Evolutionary conservation across 2,113 vertebrate genomes (phyloP).

Genomic region (Mustela nigripes): DNA sequence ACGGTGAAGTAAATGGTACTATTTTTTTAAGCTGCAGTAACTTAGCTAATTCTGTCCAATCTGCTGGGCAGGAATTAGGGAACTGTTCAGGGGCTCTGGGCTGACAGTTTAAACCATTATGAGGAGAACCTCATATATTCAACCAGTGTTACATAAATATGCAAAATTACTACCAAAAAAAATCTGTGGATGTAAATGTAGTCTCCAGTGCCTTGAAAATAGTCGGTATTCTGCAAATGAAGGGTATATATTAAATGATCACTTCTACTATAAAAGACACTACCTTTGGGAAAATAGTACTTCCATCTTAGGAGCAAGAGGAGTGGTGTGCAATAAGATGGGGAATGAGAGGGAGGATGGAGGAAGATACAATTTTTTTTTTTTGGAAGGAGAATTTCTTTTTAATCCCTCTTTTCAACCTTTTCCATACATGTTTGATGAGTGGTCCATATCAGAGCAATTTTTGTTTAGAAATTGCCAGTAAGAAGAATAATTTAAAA

Average conservation of each 20-base stretch:
- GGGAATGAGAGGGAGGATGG: not conserved
- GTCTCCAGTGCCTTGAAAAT: not conserved
- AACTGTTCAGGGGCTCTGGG: not conserved
- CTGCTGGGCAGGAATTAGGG: not conserved
- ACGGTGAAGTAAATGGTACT: not conserved
- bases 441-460: not conserved
- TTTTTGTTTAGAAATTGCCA: not conserved
- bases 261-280: not conserved
- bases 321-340: not conserved
- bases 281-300: not conserved
- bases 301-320: not conserved
- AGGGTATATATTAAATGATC: not conserved
- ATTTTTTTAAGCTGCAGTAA: not conserved
- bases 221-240: not conserved
- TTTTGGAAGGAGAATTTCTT: not conserved
- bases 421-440: not conserved
- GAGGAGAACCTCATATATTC: not conserved
- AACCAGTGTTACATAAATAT: slow-evolving; percentile 11
- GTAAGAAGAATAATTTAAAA: slow-evolving; percentile 20
- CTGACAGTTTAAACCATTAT: slow-evolving; percentile 22
- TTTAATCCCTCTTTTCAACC: not conserved
- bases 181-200: not conserved
- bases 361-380: not conserved
- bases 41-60: not conserved
- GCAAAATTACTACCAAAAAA: not conserved